Evolutionary conservation across 2,888 invertebrate genomes (phyloP).

Genomic region (Hipparchia semele): DNA sequence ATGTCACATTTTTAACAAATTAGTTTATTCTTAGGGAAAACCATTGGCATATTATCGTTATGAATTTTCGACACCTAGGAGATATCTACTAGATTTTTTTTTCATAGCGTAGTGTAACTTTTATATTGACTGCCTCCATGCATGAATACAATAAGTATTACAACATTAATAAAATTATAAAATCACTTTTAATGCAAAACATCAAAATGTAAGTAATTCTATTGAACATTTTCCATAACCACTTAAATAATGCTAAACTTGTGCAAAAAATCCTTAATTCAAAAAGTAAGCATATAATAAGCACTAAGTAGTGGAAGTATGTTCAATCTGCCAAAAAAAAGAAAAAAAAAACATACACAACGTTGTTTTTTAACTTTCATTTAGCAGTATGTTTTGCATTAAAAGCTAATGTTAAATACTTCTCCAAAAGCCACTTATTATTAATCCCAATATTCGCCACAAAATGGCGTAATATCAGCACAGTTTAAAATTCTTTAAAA

Average conservation of each 20-base stretch:
- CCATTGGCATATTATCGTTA: not conserved
- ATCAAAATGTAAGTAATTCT: not conserved
- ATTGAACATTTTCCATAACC: not conserved
- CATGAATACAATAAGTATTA: not conserved
- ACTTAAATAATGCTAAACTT: not conserved
- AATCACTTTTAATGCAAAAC: conserved; percentile 17
- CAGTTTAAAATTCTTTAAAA: conserved; percentile 29
- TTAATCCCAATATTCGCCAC: conserved; percentile 25
- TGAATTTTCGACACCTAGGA: not conserved
- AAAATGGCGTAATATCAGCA: conserved; percentile 23
- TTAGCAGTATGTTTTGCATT: conserved; percentile 7
- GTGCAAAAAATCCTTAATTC: not conserved
- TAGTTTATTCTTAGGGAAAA: not conserved
- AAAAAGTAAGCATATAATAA: not conserved
- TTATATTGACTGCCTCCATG: conserved; percentile 12
- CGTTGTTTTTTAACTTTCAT: not conserved
- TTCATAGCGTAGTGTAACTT: not conserved
- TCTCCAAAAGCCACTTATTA: conserved; percentile 32
- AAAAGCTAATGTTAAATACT: conserved; percentile 12
- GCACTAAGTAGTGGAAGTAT: not conserved
- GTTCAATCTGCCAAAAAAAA: not conserved
- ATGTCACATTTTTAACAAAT: not conserved
- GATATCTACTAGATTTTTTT: too few relatives aligned
- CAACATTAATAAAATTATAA: conserved; percentile 13
- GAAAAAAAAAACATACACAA: not conserved